Evolutionary conservation across 2,888 invertebrate species (phyloP), one percentile per base, ranked within the genome.

Genomic region (Ceratothoa steindachneri): DNA sequence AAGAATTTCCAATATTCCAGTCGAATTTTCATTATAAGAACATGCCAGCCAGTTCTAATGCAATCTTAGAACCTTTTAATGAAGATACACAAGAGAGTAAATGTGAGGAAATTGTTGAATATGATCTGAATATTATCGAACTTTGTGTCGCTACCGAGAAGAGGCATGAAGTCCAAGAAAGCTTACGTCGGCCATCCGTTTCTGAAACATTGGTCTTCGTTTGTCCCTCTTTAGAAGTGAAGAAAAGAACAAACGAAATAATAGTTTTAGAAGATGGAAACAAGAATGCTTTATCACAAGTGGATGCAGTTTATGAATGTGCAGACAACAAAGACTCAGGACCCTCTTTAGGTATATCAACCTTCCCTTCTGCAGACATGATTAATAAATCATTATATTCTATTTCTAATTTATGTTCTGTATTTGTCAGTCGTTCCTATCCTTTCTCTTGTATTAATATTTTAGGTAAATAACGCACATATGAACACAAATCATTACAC

Each of bases 201-300:
- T 53, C 66, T 30, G 75, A 75, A 53, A 75, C 75, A 28, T 72
- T 75, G 15, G 69, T 72, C 12, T 75, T 75, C 31, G 31, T 72
- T 24, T 71, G 75, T 27, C 75, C 75, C 65, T 72, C 72, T 69
- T 24, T 19, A 64, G 52, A 31, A 69, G 31, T 64, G 53, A 71
- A 30, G 53, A 15, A 75, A 72, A 67, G 55, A 65, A 24, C 72
- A 55, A 9, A 75, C 15, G 41, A 41, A 41, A 41, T 41, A 9
- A 15, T 41, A 5, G 41, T 41, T 15, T 15, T 41, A 9, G 41
- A 41, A 41, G 41, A 41, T 9, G 41, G 15, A 9, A 5, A 41
- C 41, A 41, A 41, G 15, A 41, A 41, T 41, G 41, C 15, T 5
- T 41, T 41, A 41, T 9, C 75, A 31, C 67, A 69, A 72, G 72